Evolutionary conservation across 2,113 vertebrate genomes (phyloP).

Genomic region (Acinonyx jubatus): DNA sequence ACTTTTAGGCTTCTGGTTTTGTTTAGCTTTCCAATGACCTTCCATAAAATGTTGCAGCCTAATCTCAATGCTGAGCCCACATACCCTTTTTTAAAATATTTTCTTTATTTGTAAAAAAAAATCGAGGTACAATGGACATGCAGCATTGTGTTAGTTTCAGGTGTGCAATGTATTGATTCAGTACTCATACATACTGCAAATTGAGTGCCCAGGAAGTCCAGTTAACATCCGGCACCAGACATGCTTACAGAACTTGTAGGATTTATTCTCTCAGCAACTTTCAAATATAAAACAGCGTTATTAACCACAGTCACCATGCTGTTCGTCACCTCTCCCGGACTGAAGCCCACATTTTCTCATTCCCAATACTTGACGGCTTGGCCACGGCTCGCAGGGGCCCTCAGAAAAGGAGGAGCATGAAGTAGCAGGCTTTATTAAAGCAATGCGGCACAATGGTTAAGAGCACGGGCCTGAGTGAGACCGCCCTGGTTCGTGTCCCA

Average conservation of each 20-base stretch:
- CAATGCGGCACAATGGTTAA: fast-evolving
- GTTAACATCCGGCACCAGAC: not conserved
- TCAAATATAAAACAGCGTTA: not conserved
- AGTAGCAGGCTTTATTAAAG: not conserved
- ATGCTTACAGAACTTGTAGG: not conserved
- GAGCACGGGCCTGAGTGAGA: not conserved
- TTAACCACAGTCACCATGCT: not conserved
- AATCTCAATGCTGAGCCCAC: not conserved
- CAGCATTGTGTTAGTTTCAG: not conserved
- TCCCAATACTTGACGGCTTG: not conserved
- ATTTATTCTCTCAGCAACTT: not conserved
- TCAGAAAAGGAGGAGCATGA: not conserved
- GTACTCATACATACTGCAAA: not conserved
- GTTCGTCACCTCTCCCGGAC: not conserved
- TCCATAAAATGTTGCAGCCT: not conserved
- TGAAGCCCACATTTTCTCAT: not conserved
- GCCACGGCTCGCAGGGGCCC: not conserved
- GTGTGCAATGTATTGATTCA: not conserved
- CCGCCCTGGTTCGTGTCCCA: no score
- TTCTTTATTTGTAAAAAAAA: not conserved
- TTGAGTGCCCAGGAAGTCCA: not conserved
- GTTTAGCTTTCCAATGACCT: not conserved
- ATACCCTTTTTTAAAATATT: not conserved
- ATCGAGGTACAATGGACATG: not conserved
- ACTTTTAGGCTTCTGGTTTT: not conserved